Evolutionary conservation across 2,797 vertebrate genomes (phyloP).

Genomic region (Oryzias sinensis): DNA sequence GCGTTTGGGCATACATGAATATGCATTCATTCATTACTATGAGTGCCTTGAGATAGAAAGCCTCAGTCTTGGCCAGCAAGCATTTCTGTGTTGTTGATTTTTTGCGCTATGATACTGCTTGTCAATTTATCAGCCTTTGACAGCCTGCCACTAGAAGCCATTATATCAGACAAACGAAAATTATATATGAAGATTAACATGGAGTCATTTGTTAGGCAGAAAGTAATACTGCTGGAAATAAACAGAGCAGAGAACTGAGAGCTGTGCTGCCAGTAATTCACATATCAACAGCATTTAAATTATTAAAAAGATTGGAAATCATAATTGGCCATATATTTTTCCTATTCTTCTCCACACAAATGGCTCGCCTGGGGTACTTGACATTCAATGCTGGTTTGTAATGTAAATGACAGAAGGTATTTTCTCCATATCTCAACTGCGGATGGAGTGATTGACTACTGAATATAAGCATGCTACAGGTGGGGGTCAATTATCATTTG

Average conservation of each 20-base stretch:
- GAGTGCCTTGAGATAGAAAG: conserved; percentile 53
- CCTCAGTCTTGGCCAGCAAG: conserved; percentile 56
- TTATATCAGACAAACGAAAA: conserved; percentile 79
- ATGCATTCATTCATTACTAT: conserved; percentile 71
- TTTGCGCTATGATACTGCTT: conserved; percentile 68
- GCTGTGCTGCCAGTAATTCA: conserved; percentile 75
- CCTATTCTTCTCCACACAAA: conserved; percentile 82
- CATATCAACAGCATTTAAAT: conserved; percentile 83
- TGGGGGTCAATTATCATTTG: conserved; percentile 99
- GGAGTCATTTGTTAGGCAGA: conserved; percentile 77
- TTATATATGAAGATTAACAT: conserved; percentile 83
- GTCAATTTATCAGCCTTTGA: conserved; percentile 79
- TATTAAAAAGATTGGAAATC: conserved; percentile 85
- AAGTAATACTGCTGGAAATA: conserved; percentile 68
- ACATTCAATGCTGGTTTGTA: conserved; percentile 96
- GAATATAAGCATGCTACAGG: conserved; percentile 95
- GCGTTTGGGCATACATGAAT: conserved; percentile 59
- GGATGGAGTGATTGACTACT: conserved; percentile 97
- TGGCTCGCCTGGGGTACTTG: conserved; percentile 85
- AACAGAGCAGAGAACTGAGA: conserved; percentile 63
- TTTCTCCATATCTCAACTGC: conserved; percentile 95
- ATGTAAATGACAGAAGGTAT: conserved; percentile 97
- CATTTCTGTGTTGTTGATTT: conserved; percentile 69
- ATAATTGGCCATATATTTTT: conserved; percentile 92
- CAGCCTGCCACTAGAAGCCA: conserved; percentile 76